phyloP scores from a whole-genome alignment of 2,888 invertebrate genomes.

The Limnephilus auricula region DNA sequence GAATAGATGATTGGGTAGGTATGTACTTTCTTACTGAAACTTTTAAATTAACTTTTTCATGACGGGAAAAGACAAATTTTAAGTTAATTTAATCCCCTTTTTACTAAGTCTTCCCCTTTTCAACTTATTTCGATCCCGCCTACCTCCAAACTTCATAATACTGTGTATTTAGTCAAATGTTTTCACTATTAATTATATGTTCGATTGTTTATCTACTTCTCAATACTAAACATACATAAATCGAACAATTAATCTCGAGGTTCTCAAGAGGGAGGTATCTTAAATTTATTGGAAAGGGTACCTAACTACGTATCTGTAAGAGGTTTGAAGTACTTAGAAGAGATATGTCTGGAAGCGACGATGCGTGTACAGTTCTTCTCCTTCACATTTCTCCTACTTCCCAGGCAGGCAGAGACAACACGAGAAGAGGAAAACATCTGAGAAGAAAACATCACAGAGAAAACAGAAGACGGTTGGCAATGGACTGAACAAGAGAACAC shows the following conservation, averaged over 20 bases:
- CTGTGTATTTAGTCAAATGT: neutral
- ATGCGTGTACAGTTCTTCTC: constrained; percentile 19
- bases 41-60: too few relatives aligned
- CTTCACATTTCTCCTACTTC: neutral
- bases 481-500: neutral
- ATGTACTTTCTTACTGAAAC: neutral
- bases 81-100: too few relatives aligned
- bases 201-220: neutral
- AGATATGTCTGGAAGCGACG: constrained; percentile 39
- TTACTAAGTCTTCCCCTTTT: neutral
- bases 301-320: neutral
- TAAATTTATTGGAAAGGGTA: neutral
- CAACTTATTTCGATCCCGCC: neutral
- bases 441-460: constrained; percentile 5
- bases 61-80: too few relatives aligned
- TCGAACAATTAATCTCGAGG: neutral
- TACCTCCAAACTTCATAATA: neutral
- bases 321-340: neutral
- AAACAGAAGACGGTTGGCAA: constrained; percentile 41
- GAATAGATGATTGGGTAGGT: neutral
- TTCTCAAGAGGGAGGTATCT: neutral
- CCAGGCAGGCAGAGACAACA: neutral
- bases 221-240: neutral
- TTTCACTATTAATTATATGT: neutral
- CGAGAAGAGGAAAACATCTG: neutral